Evolutionary conservation across 2,797 vertebrate genomes (phyloP).

Genomic region (Fundulus diaphanus): DNA sequence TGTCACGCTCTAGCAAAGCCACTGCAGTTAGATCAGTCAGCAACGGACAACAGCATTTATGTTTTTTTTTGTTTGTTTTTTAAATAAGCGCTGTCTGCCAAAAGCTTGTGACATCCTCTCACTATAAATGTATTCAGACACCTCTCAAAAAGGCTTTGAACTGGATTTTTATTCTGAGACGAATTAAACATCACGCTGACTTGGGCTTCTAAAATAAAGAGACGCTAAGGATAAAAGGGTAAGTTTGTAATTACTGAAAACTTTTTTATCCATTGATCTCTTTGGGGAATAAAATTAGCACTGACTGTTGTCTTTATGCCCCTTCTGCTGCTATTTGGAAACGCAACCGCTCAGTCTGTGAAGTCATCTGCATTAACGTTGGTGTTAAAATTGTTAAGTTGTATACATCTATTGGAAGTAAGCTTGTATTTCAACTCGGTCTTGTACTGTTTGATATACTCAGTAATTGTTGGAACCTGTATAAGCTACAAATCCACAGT

Average conservation of each 20-base stretch:
- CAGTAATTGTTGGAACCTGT: slow-evolving; percentile 29
- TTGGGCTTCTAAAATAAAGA: slow-evolving; percentile 4
- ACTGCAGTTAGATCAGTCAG: slow-evolving; percentile 40
- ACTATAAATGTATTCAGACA: slow-evolving; percentile 8
- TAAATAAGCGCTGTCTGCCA: slow-evolving; percentile 37
- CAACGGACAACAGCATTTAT: slow-evolving; percentile 13
- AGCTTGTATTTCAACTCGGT: slow-evolving; percentile 16
- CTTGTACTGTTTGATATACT: slow-evolving; percentile 36
- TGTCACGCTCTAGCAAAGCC: slow-evolving; percentile 56
- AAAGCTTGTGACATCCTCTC: slow-evolving; percentile 19
- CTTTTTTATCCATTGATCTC: slow-evolving; percentile 3
- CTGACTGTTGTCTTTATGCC: neutral
- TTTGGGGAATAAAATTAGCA: slow-evolving; percentile 4
- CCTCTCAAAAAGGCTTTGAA: neutral
- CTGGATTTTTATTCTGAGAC: neutral
- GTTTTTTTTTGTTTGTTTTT: slow-evolving; percentile 56
- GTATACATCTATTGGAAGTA: slow-evolving; percentile 38
- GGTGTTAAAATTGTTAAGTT: slow-evolving; percentile 10
- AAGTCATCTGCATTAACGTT: slow-evolving; percentile 12
- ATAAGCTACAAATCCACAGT: slow-evolving; percentile 16
- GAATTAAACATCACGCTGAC: slow-evolving; percentile 1
- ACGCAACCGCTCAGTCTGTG: neutral
- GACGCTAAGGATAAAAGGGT: neutral
- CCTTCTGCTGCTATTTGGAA: neutral
- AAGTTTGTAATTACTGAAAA: neutral